A percentile compares a stretch with the other conserved stretches of the same genome.
Conservation (phyloP, 2,113 vertebrate genomes). For the Gymnocephalus cernua region DNA sequence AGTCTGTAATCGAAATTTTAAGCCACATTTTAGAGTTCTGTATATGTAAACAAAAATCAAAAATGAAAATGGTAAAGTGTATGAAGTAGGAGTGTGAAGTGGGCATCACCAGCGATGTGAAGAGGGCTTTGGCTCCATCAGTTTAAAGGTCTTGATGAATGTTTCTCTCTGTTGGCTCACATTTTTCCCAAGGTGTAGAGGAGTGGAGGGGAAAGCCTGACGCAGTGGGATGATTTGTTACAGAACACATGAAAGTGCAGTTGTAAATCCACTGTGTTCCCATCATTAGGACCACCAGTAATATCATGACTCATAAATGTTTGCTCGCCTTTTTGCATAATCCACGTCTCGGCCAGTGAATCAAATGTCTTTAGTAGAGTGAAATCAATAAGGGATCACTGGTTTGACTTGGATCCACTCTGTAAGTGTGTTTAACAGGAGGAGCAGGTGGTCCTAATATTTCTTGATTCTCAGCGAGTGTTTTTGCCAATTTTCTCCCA, state of each 20-base stretch:
- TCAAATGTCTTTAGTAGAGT: conserved; percentile 22
- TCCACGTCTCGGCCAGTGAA: conserved; percentile 11
- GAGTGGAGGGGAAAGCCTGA: conserved; percentile 1
- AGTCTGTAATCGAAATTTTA: neutral
- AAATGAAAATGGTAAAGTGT: neutral
- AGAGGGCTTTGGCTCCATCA: neutral
- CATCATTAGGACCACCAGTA: conserved; percentile 52
- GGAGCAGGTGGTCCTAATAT: conserved; percentile 69
- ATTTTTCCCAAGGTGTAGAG: conserved; percentile 35
- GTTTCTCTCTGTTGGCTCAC: conserved; percentile 8
- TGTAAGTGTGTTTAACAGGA: conserved; percentile 13
- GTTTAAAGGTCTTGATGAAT: conserved; percentile 19
- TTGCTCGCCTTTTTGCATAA: conserved; percentile 19
- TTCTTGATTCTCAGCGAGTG: conserved; percentile 37
- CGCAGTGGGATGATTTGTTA: conserved; percentile 24
- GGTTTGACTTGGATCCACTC: conserved; percentile 28
- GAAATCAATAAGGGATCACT: conserved; percentile 40
- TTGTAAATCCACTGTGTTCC: conserved; percentile 35
- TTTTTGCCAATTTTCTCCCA: conserved; percentile 31
- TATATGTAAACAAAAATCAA: neutral
- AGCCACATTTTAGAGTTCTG: neutral
- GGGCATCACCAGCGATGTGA: neutral
- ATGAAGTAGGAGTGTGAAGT: neutral
- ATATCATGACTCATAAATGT: conserved; percentile 3
- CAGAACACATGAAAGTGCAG: conserved; percentile 13